Percentiles rank a stretch among this genome's conserved stretches.
phyloP scores from a whole-genome alignment of 53 echinoderm and acorn worm species.

The Mesocentrotus franciscanus region DNA sequence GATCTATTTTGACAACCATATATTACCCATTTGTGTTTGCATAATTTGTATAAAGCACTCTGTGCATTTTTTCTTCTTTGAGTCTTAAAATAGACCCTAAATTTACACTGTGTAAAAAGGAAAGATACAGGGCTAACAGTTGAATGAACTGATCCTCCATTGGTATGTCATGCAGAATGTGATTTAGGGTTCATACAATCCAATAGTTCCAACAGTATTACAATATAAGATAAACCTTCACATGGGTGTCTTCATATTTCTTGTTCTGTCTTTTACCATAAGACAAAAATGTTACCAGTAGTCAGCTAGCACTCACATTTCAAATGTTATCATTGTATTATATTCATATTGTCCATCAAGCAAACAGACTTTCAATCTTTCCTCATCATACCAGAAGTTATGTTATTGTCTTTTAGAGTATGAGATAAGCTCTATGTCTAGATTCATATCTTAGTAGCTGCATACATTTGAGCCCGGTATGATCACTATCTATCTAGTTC shows the following conservation, averaged over 20 bases:
- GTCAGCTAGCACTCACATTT: not conserved
- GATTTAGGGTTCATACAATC: not conserved
- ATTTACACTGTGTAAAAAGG: not conserved
- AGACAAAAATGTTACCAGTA: not conserved
- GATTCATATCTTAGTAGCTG: not conserved
- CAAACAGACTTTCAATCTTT: not conserved
- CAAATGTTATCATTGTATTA: not conserved
- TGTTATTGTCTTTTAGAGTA: no score
- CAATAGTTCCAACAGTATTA: not conserved
- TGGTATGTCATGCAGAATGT: not conserved
- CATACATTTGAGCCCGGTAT: not conserved
- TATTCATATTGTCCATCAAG: not conserved
- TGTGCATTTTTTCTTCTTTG: no score
- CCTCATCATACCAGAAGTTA: not conserved
- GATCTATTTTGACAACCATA: no score
- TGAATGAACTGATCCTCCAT: not conserved
- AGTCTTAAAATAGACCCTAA: not conserved
- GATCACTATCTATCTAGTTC: constrained; percentile 11
- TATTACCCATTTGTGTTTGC: no score
- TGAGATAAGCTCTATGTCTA: not conserved
- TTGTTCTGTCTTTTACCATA: not conserved
- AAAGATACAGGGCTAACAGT: not conserved
- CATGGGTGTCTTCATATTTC: not conserved
- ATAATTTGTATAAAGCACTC: no score
- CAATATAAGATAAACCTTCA: not conserved